Conservation (phyloP, 2,113 vertebrate genomes). For the Psilopsiagon aurifrons region DNA sequence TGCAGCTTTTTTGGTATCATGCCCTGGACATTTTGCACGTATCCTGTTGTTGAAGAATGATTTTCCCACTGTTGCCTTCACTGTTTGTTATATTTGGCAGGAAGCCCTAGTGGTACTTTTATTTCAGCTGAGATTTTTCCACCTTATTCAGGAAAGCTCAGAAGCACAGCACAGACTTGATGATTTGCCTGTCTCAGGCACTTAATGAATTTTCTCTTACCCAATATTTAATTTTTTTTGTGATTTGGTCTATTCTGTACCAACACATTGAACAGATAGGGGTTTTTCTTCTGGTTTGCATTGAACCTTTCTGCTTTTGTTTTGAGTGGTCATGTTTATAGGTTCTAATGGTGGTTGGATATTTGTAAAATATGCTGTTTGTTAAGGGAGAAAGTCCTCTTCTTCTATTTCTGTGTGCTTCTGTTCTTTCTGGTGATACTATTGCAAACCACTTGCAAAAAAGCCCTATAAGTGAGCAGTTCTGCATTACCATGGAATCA, state of each 20-base stretch:
- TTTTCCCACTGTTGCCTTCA: slow-evolving; percentile 31
- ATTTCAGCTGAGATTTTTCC: slow-evolving; percentile 34
- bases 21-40: slow-evolving; percentile 19
- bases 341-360: background rate
- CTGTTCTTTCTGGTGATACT: background rate
- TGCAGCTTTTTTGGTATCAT: slow-evolving; percentile 23
- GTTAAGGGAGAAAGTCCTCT: background rate
- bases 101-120: background rate
- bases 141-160: background rate
- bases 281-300: background rate
- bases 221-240: background rate
- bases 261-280: background rate
- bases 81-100: slow-evolving; percentile 36
- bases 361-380: background rate
- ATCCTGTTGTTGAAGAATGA: slow-evolving; percentile 54
- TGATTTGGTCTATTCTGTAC: background rate
- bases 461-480: background rate
- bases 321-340: background rate
- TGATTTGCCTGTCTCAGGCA: background rate
- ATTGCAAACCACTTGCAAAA: background rate
- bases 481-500: background rate
- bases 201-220: background rate
- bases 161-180: background rate
- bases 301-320: background rate
- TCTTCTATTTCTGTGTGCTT: background rate